These are phyloP conservation scores for Drosophila falleni DNA, from an alignment of 2,888 invertebrate species.

Conservation along the genomic window DNA sequence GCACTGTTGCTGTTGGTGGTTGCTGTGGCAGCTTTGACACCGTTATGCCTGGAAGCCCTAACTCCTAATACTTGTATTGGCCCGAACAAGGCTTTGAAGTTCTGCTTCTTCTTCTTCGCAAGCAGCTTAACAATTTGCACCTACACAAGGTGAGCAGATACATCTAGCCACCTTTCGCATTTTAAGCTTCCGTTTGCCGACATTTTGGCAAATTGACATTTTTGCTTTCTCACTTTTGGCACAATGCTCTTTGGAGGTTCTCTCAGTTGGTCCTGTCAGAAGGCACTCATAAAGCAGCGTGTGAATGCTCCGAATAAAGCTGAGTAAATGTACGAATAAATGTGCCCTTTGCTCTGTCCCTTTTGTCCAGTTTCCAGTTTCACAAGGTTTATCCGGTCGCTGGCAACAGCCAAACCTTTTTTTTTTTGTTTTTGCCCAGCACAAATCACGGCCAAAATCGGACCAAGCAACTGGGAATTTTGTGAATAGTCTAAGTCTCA, in stretches of 20 bases:
- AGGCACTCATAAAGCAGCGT: conserved; percentile 46
- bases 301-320: conserved; percentile 30
- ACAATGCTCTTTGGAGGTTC: conserved; percentile 55
- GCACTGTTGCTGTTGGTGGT: conserved; percentile 64
- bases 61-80: conserved; percentile 33
- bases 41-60: conserved; percentile 37
- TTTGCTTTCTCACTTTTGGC: conserved; percentile 58
- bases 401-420: too few species aligned
- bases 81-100: conserved; percentile 62
- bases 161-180: conserved; percentile 25
- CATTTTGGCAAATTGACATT: conserved; percentile 80
- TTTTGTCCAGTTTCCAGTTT: conserved; percentile 44
- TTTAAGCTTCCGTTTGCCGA: conserved; percentile 58
- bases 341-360: conserved; percentile 20
- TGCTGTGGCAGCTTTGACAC: conserved; percentile 72
- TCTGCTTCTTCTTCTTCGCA: conserved; percentile 22
- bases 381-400: conserved; percentile 36
- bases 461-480: conserved; percentile 49
- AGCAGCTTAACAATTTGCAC: conserved; percentile 59
- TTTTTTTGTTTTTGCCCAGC: conserved; percentile 22
- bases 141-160: conserved; percentile 41
- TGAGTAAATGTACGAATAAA: conserved; percentile 19
- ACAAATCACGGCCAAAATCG: conserved; percentile 48
- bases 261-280: conserved; percentile 22
- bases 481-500: conserved; percentile 25